Percentiles rank a stretch among this genome's conserved stretches.
These are phyloP conservation scores for Proterorhinus semilunaris DNA, from an alignment of 2,113 vertebrate genomes.

Conservation along the genomic window DNA sequence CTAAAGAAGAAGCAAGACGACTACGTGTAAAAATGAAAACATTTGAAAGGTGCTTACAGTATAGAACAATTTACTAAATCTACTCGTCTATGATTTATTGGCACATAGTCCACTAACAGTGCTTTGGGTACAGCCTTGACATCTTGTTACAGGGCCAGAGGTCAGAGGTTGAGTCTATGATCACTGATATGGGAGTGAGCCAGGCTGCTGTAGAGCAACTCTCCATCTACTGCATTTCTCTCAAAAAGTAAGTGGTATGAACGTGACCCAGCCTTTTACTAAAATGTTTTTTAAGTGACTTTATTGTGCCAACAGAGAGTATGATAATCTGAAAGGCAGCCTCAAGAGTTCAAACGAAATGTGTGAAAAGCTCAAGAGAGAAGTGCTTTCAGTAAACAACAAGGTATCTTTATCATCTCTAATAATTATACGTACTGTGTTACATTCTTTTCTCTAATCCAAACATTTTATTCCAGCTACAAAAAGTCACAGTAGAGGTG, in stretches of 20 bases:
- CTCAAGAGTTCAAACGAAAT: conserved; percentile 83
- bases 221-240: conserved; percentile 91
- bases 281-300: no score
- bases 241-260: conserved; percentile 86
- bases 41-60: conserved; percentile 82
- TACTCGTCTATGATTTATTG: background rate
- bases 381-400: conserved; percentile 82
- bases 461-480: conserved; percentile 73
- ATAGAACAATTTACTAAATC: background rate
- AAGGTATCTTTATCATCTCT: conserved; percentile 78
- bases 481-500: conserved; percentile 77
- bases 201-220: conserved; percentile 92
- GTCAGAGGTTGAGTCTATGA: conserved; percentile 92
- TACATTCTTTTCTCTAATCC: background rate
- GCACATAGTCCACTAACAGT: conserved; percentile 11
- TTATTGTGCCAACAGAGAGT: conserved; percentile 80
- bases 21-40: conserved; percentile 85
- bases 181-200: conserved; percentile 89
- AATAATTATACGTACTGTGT: background rate
- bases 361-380: conserved; percentile 90
- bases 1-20: conserved; percentile 83
- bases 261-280: no score
- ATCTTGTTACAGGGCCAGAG: conserved; percentile 88
- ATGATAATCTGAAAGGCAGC: conserved; percentile 88
- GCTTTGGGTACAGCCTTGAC: conserved; percentile 78